These are phyloP conservation scores for Chloebia gouldiae DNA, from an alignment of 2,113 vertebrate genomes.

Conservation along the genomic window DNA sequence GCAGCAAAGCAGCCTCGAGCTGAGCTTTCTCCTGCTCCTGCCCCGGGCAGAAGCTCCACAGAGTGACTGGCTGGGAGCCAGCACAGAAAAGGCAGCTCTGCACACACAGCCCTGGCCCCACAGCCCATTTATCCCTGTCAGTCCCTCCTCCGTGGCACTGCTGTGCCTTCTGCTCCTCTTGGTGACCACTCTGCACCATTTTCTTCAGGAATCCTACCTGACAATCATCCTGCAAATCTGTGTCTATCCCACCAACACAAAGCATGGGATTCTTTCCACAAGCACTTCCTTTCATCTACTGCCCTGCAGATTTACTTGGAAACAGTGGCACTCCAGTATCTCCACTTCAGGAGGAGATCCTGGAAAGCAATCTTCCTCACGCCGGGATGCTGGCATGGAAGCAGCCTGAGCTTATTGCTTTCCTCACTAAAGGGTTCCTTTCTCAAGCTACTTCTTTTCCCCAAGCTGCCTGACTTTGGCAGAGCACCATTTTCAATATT, in stretches of 20 bases:
- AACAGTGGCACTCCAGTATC: slow-evolving; percentile 17
- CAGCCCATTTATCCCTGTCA: neutral
- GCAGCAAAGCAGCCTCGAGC: neutral
- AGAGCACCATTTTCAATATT: neutral
- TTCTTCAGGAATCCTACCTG: neutral
- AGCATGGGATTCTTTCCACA: neutral
- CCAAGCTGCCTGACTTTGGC: slow-evolving; percentile 7
- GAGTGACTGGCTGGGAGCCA: neutral
- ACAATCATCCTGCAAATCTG: neutral
- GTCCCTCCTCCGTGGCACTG: neutral
- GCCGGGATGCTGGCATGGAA: slow-evolving; percentile 51
- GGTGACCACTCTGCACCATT: neutral
- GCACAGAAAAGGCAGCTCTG: neutral
- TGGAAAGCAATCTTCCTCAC: slow-evolving; percentile 51
- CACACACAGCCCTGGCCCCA: neutral
- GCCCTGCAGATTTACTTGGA: slow-evolving; percentile 39
- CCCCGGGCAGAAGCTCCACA: neutral
- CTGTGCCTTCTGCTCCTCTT: neutral
- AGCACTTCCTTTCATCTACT: neutral
- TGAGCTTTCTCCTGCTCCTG: neutral
- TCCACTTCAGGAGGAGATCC: slow-evolving; percentile 48
- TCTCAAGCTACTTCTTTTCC: slow-evolving; percentile 44
- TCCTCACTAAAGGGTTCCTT: slow-evolving; percentile 39
- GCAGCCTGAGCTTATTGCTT: neutral
- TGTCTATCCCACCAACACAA: neutral